Evolutionary conservation across 1,140 invertebrate genomes (phyloP).

Genomic region (Drosophila novamexicana): DNA sequence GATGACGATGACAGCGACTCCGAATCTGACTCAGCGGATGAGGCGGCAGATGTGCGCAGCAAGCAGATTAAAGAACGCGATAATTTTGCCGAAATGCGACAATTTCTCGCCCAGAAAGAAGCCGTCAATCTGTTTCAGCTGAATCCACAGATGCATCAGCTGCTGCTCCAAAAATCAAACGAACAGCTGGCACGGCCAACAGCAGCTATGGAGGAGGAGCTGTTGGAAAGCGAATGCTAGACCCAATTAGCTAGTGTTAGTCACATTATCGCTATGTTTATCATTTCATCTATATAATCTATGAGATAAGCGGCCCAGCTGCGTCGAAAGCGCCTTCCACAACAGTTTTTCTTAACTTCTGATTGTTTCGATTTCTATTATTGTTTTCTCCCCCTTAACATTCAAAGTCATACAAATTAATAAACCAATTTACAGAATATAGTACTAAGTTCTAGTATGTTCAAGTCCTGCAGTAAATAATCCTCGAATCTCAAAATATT

Average conservation of each 20-base stretch:
- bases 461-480: not conserved
- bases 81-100: constrained; percentile 82
- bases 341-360: constrained; percentile 23
- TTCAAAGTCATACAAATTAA: constrained; percentile 14
- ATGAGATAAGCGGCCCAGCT: constrained; percentile 48
- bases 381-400: constrained; percentile 4
- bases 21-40: constrained; percentile 67
- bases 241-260: not conserved
- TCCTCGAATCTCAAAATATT: not conserved
- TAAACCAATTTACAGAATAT: constrained; percentile 27
- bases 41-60: constrained; percentile 50
- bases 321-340: constrained; percentile 13
- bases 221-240: constrained; percentile 81
- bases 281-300: constrained; percentile 40
- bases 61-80: constrained; percentile 79
- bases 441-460: no score
- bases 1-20: constrained; percentile 37
- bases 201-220: constrained; percentile 57
- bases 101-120: constrained; percentile 80
- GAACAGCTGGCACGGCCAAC: constrained; percentile 20
- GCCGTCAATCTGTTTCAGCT: constrained; percentile 75
- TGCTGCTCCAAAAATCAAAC: constrained; percentile 62
- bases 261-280: constrained; percentile 25
- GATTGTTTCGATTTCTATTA: constrained; percentile 29
- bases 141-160: constrained; percentile 56